These are phyloP conservation scores for Papilio xuthus DNA, from an alignment of 1,140 invertebrate genomes.

Conservation along the genomic window DNA sequence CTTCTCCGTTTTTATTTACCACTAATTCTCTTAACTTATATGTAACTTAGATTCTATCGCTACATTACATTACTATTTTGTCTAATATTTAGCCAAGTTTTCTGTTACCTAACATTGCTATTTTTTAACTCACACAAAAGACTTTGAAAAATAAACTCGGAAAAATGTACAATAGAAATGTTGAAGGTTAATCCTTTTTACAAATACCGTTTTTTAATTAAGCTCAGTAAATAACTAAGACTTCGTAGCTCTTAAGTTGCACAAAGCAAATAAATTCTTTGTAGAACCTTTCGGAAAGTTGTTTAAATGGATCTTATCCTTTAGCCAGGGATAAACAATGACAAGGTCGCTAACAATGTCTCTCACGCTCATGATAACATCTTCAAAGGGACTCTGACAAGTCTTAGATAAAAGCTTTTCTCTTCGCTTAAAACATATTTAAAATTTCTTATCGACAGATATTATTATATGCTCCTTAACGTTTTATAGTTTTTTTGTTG, in stretches of 20 bases:
- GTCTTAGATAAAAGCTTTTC: neutral
- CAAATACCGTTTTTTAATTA: neutral
- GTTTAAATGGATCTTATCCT: neutral
- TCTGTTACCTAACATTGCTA: neutral
- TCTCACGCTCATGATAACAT: neutral
- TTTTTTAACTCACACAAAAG: too few relatives aligned
- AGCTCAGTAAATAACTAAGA: neutral
- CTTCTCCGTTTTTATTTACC: too few relatives aligned
- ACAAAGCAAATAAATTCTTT: slow-evolving; percentile 9
- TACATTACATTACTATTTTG: too few relatives aligned
- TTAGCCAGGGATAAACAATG: slow-evolving; percentile 4
- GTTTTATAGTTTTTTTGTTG: neutral
- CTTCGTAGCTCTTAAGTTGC: neutral
- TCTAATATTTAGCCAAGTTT: neutral
- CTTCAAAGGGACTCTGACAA: neutral
- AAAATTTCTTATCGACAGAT: too few relatives aligned
- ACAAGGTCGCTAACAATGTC: neutral
- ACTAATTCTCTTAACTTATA: too few relatives aligned
- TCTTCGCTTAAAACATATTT: too few relatives aligned
- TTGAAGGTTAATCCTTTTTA: neutral
- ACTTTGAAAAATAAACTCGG: neutral
- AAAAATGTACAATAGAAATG: neutral
- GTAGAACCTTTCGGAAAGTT: neutral
- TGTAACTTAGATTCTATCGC: too few relatives aligned
- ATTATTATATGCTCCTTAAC: neutral